Percentiles rank a stretch among this genome's conserved stretches.
phyloP scores from a whole-genome alignment of 1,140 invertebrate genomes.

The Diachasmimorpha longicaudata region DNA sequence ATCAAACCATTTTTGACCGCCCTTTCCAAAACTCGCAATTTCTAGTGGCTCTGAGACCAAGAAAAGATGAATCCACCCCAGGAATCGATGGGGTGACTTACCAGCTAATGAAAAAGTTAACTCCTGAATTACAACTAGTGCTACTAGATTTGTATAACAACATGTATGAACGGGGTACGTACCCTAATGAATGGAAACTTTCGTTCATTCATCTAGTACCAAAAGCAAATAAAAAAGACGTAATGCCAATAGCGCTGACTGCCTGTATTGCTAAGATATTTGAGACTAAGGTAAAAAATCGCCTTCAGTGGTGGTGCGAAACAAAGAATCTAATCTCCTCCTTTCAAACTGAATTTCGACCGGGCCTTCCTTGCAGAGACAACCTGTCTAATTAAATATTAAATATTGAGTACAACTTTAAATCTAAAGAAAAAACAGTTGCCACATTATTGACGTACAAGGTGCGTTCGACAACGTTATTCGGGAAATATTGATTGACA shows the following conservation, averaged over 20 bases:
- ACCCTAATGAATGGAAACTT: background rate
- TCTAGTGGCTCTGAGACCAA: too few relatives aligned
- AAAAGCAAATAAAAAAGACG: background rate
- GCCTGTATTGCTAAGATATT: conserved; percentile 25
- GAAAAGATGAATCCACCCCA: background rate
- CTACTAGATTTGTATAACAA: background rate
- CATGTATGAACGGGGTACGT: background rate
- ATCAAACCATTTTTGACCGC: too few relatives aligned
- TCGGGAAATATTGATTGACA: conserved; percentile 11
- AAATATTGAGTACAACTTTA: conserved; percentile 15
- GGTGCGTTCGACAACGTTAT: conserved; percentile 26
- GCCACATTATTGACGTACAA: conserved; percentile 22
- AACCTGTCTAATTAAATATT: conserved; percentile 14
- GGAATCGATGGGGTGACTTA: conserved; percentile 8
- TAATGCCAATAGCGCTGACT: conserved; percentile 13
- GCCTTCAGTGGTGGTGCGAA: conserved; percentile 21
- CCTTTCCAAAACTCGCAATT: too few relatives aligned
- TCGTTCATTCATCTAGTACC: conserved; percentile 15
- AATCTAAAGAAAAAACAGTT: background rate
- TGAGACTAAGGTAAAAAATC: conserved; percentile 20
- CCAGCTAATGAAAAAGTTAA: background rate
- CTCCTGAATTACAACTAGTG: conserved; percentile 10
- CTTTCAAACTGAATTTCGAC: conserved; percentile 15
- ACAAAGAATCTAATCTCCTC: background rate
- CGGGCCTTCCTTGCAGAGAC: conserved; percentile 5